Evolutionary conservation across 2,113 vertebrate genomes (phyloP), one percentile per base, ranked within the genome.

Genomic region (Pteropus alecto): DNA sequence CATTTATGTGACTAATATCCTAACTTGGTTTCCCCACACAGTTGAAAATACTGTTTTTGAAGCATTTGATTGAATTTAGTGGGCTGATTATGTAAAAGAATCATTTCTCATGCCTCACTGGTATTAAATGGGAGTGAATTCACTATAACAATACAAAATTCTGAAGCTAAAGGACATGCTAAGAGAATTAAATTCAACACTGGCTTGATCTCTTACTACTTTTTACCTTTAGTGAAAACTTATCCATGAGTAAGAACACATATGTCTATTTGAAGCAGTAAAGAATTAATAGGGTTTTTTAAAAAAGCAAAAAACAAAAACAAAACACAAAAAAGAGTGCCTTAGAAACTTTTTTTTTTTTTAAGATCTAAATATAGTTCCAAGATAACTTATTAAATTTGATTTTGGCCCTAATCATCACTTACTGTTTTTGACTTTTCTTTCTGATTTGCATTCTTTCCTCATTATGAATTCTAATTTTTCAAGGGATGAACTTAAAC

Each of bases 401-500:
- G 41, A 60, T 61, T 91, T 83, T 81, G 26, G 30, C 28, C 19
- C 21, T 43, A n/a, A 48, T 84, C 65, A 22, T 12, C 28, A 65
- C 14, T 77, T 86, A 77, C n/a, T 93, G 1, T 68, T 85, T 82
- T 94, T 87, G 87, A 18, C 4, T 56, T 84, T 92, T 12, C 24
- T 70, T 82, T 87, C 3, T 83, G 8, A 38, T 94, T 77, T 77
- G 38, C 61, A 38, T 24, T 68, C 6, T 70, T 89, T 41, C 35
- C 19, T 94, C 60, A 78, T 63, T 91, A 83, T 93, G 41, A 88
- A 87, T 11, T 56, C 13, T 65, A 56, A 58, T 90, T 94, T 87
- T 14, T 94, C 46, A 82, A 68, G 10, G 30, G 9, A 78, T n/a
- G 12, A 61, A 74, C 22, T 41, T 79, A 93, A 38, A 61, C 56